Base-by-base conservation (phyloP, 2,113 vertebrate species). In the Ovibos moschatus region DNA sequence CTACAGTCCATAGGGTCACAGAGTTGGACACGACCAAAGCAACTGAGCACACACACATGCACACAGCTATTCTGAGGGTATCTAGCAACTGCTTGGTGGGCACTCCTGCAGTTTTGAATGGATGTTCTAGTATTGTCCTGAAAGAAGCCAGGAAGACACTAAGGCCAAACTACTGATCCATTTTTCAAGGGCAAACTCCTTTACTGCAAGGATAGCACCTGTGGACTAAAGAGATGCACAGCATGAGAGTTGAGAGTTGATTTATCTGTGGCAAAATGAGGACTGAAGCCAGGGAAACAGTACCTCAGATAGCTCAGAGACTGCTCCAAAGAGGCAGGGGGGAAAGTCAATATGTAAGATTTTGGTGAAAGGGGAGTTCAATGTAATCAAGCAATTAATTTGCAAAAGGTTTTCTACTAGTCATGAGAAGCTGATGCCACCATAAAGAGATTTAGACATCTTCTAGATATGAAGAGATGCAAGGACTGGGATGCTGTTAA, bases 101-200 rank as follows among this genome's bases (percentile, higher is more conserved):
- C 0, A 0, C 1, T 53, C 28, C n/a, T 76, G 10, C 8, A 81
- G 8, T 0, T 12, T 33, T 82, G 36, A 76, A 71, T 8, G 17
- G 60, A 43, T 55, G n/a, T 9, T 12, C 40, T 57, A 91, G 57
- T 53, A 79, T 15, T 30, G 15, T 14, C 23, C 16, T 28, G 21
- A 91, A 92, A 92, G 55, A 51, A 93, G 36, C n/a, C 83, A 81
- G 76, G 40, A 62, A 62, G 14, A 84, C 33, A 14, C 13, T 5
- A 15, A 1, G n/a, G 40, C 47, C 36, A 12, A 92, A 64, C 7
- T 85, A 36, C 33, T 91, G 81, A 82, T 33, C 40, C 57, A 58
- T 53, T 85, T 79, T 83, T 30, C 36, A 96, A 12, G 36, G 79
- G 60, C 51, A 51, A 86, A 83, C 3, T 10, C 40, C 28, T 86